These are phyloP conservation scores for Nematopogon swammerdamellus DNA, from an alignment of 2,888 invertebrate species.

Conservation along the genomic window DNA sequence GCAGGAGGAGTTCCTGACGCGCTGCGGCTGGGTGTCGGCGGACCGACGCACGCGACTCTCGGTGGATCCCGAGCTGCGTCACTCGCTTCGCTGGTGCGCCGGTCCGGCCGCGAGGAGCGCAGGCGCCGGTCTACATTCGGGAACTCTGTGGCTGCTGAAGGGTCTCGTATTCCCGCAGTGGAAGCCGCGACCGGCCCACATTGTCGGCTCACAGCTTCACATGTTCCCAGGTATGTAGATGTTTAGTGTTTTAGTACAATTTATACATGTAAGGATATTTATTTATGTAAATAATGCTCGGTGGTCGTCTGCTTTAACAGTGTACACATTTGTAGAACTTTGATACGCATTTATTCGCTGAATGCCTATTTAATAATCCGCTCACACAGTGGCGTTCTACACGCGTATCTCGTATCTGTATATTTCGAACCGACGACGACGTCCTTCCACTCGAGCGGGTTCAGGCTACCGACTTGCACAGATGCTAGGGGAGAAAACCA, in stretches of 20 bases:
- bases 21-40: conserved; percentile 57
- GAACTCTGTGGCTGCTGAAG: conserved; percentile 58
- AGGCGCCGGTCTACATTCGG: conserved; percentile 34
- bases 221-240: conserved; percentile 54
- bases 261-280: too few species aligned
- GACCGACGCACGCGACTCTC: conserved; percentile 59
- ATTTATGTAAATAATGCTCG: too few species aligned
- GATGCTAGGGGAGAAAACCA: too few species aligned
- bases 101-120: conserved; percentile 53
- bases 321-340: too few species aligned
- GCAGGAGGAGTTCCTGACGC: conserved; percentile 59
- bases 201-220: conserved; percentile 59
- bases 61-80: conserved; percentile 62
- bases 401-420: too few species aligned
- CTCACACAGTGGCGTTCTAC: too few species aligned
- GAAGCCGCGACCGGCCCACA: conserved; percentile 58
- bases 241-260: background rate
- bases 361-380: too few species aligned
- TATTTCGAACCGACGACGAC: too few species aligned
- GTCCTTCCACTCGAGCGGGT: too few species aligned
- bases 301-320: too few species aligned
- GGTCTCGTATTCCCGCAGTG: conserved; percentile 68
- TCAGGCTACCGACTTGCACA: too few species aligned
- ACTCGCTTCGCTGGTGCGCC: conserved; percentile 59
- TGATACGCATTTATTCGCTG: too few species aligned